phyloP scores from a whole-genome alignment of 1,140 invertebrate species.

The Sitobion miscanthi region DNA sequence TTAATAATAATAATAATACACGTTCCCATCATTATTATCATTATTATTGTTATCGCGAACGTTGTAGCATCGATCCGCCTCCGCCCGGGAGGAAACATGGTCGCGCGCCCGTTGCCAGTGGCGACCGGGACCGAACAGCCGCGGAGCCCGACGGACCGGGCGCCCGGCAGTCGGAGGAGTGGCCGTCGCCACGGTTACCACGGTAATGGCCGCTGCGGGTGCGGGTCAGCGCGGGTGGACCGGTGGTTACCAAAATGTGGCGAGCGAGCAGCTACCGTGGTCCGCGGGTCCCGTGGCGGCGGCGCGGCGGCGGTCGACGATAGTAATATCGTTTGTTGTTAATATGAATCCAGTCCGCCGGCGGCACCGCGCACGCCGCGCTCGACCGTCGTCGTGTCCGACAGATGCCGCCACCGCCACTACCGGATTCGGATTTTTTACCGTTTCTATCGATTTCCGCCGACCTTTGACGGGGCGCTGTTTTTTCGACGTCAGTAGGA shows the following conservation, averaged over 20 bases:
- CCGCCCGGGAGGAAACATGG: background rate
- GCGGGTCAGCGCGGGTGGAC: background rate
- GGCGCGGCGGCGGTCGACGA: no score
- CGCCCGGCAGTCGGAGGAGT: background rate
- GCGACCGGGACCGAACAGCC: background rate
- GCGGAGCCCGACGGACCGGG: background rate
- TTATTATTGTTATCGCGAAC: background rate
- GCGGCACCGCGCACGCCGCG: background rate
- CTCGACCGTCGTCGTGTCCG: background rate
- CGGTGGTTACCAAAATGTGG: background rate
- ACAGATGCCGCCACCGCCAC: conserved; percentile 21
- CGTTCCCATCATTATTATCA: background rate
- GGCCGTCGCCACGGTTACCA: conserved; percentile 22
- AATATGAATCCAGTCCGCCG: background rate
- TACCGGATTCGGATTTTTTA: background rate
- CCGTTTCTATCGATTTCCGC: background rate
- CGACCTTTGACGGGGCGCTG: background rate
- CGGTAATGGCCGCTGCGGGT: background rate
- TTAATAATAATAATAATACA: background rate
- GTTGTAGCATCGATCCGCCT: conserved; percentile 31
- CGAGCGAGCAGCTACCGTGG: background rate
- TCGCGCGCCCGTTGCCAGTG: conserved; percentile 33
- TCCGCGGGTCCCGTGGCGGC: background rate
- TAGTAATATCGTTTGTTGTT: background rate
- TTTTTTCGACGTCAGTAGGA: background rate